These are phyloP conservation scores for Chloroclysta siterata DNA, from an alignment of 2,888 invertebrate genomes.

Conservation along the genomic window DNA sequence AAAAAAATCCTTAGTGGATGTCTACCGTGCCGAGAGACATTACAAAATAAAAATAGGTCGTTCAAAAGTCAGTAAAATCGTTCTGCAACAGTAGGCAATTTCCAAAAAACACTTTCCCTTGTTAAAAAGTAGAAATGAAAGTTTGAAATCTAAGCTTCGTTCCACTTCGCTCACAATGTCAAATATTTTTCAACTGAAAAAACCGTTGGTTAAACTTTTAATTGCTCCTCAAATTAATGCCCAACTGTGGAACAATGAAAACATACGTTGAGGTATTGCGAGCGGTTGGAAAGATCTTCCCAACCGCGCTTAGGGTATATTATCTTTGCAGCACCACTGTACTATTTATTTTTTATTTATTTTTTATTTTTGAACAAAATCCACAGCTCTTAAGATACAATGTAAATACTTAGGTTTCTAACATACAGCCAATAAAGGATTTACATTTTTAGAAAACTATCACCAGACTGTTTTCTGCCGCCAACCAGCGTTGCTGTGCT, in stretches of 20 bases:
- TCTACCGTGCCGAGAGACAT: too few species aligned
- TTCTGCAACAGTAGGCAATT: background rate
- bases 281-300: background rate
- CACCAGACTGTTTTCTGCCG: too few species aligned
- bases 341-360: too few species aligned
- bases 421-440: too few species aligned
- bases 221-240: slow-evolving; percentile 74
- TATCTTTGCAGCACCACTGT: too few species aligned
- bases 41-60: background rate
- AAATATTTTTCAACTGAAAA: slow-evolving; percentile 59
- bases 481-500: too few species aligned
- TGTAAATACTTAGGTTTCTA: too few species aligned
- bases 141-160: slow-evolving; percentile 28
- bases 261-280: slow-evolving; percentile 18
- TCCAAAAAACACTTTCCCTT: slow-evolving; percentile 7
- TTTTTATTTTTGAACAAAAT: too few species aligned
- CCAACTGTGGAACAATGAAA: slow-evolving; percentile 40
- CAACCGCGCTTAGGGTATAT: background rate
- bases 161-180: slow-evolving; percentile 12
- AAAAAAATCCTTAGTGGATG: too few species aligned
- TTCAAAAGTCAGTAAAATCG: background rate
- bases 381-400: too few species aligned
- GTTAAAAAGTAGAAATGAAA: slow-evolving; percentile 15
- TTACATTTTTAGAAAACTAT: too few species aligned
- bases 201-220: slow-evolving; percentile 67